Conservation (phyloP, 2,888 invertebrate species). For the Thereva unica region DNA sequence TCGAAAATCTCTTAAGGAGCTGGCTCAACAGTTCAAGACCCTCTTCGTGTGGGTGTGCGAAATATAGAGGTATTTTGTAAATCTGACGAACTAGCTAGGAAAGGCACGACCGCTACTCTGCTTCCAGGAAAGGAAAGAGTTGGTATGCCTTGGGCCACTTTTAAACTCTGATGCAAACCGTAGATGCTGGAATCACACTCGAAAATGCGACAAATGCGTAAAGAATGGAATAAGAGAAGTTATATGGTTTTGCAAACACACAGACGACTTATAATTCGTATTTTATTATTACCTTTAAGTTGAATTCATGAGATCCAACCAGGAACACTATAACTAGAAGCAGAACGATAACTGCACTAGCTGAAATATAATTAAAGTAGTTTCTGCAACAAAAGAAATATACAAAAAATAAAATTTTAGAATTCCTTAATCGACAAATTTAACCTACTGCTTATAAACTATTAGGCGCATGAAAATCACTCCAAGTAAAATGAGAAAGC, state of each 20-base stretch:
- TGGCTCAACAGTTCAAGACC: too few relatives aligned
- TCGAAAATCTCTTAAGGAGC: too few relatives aligned
- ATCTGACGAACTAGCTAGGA: too few relatives aligned
- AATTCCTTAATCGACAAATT: constrained; percentile 16
- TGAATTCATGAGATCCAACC: constrained; percentile 62
- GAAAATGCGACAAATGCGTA: too few relatives aligned
- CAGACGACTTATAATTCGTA: not conserved
- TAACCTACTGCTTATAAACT: constrained; percentile 67
- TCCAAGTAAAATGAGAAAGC: constrained; percentile 72
- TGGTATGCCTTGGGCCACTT: too few relatives aligned
- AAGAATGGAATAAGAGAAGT: too few relatives aligned
- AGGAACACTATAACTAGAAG: constrained; percentile 52
- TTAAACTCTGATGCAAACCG: too few relatives aligned
- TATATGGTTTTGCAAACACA: not conserved
- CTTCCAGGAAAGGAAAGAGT: too few relatives aligned
- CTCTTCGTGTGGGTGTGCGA: too few relatives aligned
- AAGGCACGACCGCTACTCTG: too few relatives aligned
- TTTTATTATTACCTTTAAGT: constrained; percentile 59
- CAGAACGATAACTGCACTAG: constrained; percentile 48
- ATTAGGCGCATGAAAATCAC: constrained; percentile 71
- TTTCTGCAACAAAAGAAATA: constrained; percentile 43
- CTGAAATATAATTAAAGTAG: constrained; percentile 46
- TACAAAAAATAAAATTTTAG: constrained; percentile 18
- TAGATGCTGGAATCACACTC: too few relatives aligned
- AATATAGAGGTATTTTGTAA: too few relatives aligned